phyloP scores from a whole-genome alignment of 2,113 vertebrate genomes.

The Calyptomena viridis region DNA sequence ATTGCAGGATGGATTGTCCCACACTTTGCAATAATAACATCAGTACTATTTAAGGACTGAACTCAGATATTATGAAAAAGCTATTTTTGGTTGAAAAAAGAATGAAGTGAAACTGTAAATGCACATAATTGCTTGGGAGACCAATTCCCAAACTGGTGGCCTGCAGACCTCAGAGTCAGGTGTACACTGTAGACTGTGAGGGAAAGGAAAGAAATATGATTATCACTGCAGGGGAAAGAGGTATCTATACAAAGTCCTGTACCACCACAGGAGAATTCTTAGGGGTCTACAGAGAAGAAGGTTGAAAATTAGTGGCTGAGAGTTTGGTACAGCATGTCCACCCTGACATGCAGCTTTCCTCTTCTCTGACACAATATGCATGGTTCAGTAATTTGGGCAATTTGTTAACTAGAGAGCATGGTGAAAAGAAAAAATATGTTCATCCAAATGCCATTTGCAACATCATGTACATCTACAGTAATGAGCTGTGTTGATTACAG shows the following conservation, averaged over 20 bases:
- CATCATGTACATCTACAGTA: neutral
- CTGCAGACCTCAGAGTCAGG: neutral
- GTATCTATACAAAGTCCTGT: neutral
- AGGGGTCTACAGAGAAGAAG: neutral
- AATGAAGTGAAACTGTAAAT: neutral
- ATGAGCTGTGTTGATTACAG: conserved; percentile 45
- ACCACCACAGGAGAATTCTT: neutral
- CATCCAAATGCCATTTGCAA: conserved; percentile 8
- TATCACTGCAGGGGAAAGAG: neutral
- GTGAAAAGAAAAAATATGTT: neutral
- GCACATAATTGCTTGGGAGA: neutral
- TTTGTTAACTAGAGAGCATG: neutral
- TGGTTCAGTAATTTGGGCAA: conserved; percentile 15
- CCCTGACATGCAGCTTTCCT: neutral
- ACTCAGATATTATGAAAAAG: neutral
- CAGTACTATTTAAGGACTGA: neutral
- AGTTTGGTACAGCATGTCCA: neutral
- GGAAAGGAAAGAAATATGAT: neutral
- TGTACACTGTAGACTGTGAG: neutral
- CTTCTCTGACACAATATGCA: neutral
- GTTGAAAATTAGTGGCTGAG: neutral
- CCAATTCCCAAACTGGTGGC: neutral
- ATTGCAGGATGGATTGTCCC: neutral
- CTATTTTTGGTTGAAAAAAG: neutral
- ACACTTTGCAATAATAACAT: neutral